Conservation (phyloP, 2,797 vertebrate species). For the Epinephelus malabaricus region DNA sequence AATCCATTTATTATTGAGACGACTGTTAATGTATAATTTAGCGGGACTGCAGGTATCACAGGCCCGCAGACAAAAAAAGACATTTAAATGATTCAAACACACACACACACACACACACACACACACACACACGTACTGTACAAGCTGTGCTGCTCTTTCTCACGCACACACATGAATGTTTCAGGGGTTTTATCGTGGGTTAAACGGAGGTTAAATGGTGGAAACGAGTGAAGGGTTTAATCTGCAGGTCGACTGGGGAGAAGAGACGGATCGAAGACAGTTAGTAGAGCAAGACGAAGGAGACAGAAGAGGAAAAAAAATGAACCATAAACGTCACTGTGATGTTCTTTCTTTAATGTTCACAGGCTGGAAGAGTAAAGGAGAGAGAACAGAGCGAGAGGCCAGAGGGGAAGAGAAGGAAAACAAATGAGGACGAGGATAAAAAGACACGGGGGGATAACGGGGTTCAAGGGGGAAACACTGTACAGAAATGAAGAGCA, state of each 20-base stretch:
- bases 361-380: not conserved
- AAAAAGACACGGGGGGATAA: too few species aligned
- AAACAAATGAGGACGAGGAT: not conserved
- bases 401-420: not conserved
- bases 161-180: conserved; percentile 37
- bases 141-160: not conserved
- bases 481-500: too few species aligned
- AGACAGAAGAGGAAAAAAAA: not conserved
- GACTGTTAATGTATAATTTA: conserved; percentile 72
- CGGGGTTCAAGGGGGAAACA: too few species aligned
- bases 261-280: not conserved
- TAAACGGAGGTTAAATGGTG: conserved; percentile 36
- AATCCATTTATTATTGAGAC: conserved; percentile 69
- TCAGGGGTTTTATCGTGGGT: conserved; percentile 28
- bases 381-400: not conserved
- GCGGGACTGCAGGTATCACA: conserved; percentile 61
- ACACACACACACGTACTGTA: not conserved
- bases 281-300: not conserved
- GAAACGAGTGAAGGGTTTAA: not conserved
- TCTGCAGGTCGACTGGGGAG: not conserved
- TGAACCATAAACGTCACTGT: not conserved
- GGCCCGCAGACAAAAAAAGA: conserved; percentile 47
- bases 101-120: conserved; percentile 16
- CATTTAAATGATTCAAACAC: conserved; percentile 67
- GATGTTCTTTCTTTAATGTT: not conserved